Evolutionary conservation across 2,888 invertebrate genomes (phyloP).

Genomic region (Dryadula phaetusa): DNA sequence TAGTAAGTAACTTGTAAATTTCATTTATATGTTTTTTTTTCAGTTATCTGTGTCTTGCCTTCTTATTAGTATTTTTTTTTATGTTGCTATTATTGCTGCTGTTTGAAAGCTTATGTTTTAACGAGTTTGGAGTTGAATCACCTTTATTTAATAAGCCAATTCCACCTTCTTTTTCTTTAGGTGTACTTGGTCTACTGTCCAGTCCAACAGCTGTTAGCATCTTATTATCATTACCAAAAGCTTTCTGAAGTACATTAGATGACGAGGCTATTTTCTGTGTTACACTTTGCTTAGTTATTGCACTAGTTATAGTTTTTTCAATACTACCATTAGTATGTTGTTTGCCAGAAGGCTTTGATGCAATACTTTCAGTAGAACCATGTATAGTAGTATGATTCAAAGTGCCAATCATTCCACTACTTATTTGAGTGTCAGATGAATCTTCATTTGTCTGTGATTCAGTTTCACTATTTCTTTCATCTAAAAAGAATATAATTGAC

Average conservation of each 20-base stretch:
- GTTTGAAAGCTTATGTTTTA: slow-evolving; percentile 81
- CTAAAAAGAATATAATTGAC: slow-evolving; percentile 69
- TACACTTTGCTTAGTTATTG: slow-evolving; percentile 69
- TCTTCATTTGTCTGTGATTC: slow-evolving; percentile 93
- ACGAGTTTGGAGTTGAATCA: slow-evolving; percentile 69
- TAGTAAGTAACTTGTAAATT: slow-evolving; percentile 31
- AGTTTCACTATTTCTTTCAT: slow-evolving; percentile 93
- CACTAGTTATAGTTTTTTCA: slow-evolving; percentile 71
- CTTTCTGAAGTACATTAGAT: slow-evolving; percentile 73
- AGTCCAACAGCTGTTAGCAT: slow-evolving; percentile 70
- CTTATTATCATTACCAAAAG: slow-evolving; percentile 73
- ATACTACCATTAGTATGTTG: slow-evolving; percentile 77
- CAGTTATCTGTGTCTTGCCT: slow-evolving; percentile 88
- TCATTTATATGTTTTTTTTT: slow-evolving; percentile 18
- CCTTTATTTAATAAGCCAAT: slow-evolving; percentile 66
- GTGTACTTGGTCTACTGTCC: slow-evolving; percentile 78
- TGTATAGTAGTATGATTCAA: slow-evolving; percentile 80
- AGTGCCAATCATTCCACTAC: slow-evolving; percentile 70
- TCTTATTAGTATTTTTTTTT: slow-evolving; percentile 92
- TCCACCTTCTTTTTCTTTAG: slow-evolving; percentile 75
- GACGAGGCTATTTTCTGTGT: slow-evolving; percentile 74
- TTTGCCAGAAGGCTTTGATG: slow-evolving; percentile 79
- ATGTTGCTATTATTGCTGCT: slow-evolving; percentile 79
- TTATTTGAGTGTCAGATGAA: slow-evolving; percentile 88
- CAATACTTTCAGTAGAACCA: slow-evolving; percentile 79